Percentiles rank a stretch among this genome's conserved stretches.
These are phyloP conservation scores for Tachyglossus aculeatus DNA, from an alignment of 2,797 vertebrate genomes.

Conservation along the genomic window DNA sequence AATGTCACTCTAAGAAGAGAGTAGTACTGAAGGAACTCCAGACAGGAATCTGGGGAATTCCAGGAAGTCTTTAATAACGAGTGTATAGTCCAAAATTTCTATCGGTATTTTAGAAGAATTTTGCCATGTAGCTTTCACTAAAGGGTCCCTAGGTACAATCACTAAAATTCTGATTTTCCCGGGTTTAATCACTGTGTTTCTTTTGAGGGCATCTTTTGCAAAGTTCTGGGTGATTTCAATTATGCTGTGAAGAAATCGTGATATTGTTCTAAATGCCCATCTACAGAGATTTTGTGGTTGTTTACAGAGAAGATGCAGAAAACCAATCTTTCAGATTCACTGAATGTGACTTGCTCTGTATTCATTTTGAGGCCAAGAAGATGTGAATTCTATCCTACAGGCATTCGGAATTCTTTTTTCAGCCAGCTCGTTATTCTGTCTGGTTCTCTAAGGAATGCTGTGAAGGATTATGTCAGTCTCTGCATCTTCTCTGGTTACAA, in stretches of 20 bases:
- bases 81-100: background rate
- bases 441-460: background rate
- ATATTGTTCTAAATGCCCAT: background rate
- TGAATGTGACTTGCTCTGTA: slow-evolving; percentile 1
- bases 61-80: background rate
- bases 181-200: too few species aligned
- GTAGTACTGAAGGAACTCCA: too few species aligned
- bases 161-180: background rate
- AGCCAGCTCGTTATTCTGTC: slow-evolving; percentile 4
- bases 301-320: background rate
- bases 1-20: too few species aligned
- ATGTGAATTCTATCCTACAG: background rate
- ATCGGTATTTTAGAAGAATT: background rate
- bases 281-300: background rate
- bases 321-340: background rate
- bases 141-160: background rate
- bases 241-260: slow-evolving; percentile 8
- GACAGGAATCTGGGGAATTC: background rate
- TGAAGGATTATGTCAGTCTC: background rate
- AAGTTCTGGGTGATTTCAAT: background rate
- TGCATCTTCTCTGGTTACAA: background rate
- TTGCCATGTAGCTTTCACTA: background rate
- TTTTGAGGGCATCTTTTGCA: too few species aligned
- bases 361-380: slow-evolving; percentile 8
- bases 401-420: slow-evolving; percentile 1